Evolutionary conservation across 2,888 invertebrate species (phyloP).

Genomic region (Fabriciana adippe): DNA sequence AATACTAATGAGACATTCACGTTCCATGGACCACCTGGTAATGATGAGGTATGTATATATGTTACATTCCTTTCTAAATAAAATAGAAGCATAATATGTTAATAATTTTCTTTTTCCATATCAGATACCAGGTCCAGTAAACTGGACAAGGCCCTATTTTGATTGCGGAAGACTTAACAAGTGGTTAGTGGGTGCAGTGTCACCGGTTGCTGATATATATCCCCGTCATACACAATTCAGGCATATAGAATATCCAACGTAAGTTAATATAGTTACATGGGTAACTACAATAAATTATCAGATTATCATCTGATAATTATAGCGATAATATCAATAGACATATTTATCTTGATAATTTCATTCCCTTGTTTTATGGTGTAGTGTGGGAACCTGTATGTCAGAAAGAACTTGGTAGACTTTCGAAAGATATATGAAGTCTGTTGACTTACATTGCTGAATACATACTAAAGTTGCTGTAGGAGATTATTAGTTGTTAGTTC

Average conservation of each 20-base stretch:
- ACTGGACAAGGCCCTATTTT: conserved; percentile 97
- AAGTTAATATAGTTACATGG: conserved; percentile 59
- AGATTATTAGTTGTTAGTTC: too few species aligned
- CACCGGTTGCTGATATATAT: conserved; percentile 97
- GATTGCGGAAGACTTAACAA: conserved; percentile 97
- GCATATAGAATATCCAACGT: conserved; percentile 97
- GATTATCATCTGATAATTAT: too few species aligned
- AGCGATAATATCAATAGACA: too few species aligned
- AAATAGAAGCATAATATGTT: not conserved
- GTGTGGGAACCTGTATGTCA: too few species aligned
- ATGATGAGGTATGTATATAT: conserved; percentile 86
- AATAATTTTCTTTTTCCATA: conserved; percentile 23
- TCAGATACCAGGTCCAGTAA: conserved; percentile 91
- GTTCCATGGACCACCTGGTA: conserved; percentile 96
- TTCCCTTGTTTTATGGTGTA: too few species aligned
- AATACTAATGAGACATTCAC: conserved; percentile 97
- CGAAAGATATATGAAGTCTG: too few species aligned
- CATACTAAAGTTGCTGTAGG: too few species aligned
- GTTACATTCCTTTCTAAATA: not conserved
- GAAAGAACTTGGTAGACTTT: too few species aligned
- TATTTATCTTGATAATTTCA: too few species aligned
- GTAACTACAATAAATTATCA: too few species aligned
- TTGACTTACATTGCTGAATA: too few species aligned
- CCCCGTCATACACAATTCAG: conserved; percentile 96
- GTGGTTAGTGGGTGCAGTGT: conserved; percentile 96